Conservation (phyloP, 2,113 vertebrate species). For the Cyprinodon tularosa region DNA sequence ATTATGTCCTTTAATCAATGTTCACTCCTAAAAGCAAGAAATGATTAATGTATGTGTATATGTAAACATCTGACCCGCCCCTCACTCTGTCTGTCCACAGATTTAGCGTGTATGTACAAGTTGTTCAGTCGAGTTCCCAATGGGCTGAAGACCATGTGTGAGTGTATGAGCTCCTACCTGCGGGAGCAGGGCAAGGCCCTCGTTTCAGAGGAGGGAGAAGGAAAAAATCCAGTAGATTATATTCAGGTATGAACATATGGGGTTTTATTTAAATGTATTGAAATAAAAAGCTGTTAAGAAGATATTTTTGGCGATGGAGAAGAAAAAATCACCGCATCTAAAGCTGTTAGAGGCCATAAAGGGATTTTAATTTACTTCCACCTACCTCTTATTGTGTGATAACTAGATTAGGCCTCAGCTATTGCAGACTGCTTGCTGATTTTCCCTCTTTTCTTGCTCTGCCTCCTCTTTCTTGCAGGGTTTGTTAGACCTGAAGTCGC, state of each 20-base stretch:
- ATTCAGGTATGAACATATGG: constrained; percentile 86
- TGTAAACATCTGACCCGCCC: neutral
- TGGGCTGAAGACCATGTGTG: constrained; percentile 99
- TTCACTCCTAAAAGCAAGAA: neutral
- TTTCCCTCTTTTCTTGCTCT: neutral
- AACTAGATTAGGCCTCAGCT: neutral
- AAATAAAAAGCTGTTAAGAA: neutral
- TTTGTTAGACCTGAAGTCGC: constrained; percentile 94
- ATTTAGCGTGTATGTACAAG: constrained; percentile 99
- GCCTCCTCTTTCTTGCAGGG: constrained; percentile 77
- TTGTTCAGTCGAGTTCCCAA: constrained; percentile 98
- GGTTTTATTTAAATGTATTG: neutral
- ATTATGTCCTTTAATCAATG: neutral
- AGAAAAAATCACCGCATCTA: neutral
- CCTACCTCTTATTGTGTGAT: neutral
- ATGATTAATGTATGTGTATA: neutral
- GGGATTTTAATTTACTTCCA: neutral
- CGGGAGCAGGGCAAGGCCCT: constrained; percentile 98
- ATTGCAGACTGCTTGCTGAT: neutral
- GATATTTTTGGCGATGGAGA: neutral
- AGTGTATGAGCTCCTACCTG: constrained; percentile 98
- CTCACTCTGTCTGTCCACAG: constrained; percentile 69
- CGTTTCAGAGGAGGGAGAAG: constrained; percentile 98
- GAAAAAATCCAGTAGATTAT: constrained; percentile 99
- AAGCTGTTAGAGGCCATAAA: neutral